These are phyloP conservation scores for Melanotaenia pygmaea DNA, from an alignment of 2,797 vertebrate species.

Conservation along the genomic window DNA sequence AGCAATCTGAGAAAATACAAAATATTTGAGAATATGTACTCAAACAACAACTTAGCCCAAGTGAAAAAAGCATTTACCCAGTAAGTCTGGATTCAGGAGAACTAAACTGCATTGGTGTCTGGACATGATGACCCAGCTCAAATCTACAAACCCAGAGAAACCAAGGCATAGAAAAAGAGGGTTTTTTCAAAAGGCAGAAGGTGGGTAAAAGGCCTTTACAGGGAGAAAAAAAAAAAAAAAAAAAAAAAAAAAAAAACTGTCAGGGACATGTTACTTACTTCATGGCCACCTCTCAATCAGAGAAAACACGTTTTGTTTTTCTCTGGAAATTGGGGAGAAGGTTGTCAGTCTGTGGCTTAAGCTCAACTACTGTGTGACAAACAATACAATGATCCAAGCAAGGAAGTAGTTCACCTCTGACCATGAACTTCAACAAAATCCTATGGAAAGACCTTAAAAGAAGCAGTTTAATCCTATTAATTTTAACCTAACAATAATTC, in stretches of 20 bases:
- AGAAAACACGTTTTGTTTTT: neutral
- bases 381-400: no score
- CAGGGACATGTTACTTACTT: neutral
- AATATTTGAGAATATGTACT: neutral
- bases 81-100: neutral
- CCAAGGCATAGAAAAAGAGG: neutral
- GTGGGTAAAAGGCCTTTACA: neutral
- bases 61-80: neutral
- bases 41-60: neutral
- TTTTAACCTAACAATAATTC: neutral
- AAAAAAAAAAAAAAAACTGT: neutral
- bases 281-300: neutral
- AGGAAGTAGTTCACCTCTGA: neutral
- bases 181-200: neutral
- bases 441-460: neutral
- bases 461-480: no score
- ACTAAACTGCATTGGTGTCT: neutral
- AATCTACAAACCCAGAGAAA: neutral
- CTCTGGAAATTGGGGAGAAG: neutral
- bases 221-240: neutral
- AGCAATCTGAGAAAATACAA: neutral
- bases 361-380: neutral
- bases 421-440: neutral
- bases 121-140: neutral
- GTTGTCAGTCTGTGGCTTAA: neutral